Conservation (phyloP, 2,113 vertebrate genomes). For the Pholis gunnellus region DNA sequence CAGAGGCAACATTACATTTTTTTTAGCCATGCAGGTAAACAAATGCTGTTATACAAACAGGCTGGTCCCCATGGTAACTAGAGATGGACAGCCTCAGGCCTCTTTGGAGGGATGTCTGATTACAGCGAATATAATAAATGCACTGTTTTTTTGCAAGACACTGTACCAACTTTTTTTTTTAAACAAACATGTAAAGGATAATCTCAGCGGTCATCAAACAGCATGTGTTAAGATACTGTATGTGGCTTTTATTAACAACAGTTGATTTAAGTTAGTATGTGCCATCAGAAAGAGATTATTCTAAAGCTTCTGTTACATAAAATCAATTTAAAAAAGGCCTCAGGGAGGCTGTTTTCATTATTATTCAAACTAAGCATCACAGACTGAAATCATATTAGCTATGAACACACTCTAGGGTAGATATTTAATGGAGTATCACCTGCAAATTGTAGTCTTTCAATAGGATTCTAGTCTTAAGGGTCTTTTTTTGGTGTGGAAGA, state of each 20-base stretch:
- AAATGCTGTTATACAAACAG: constrained; percentile 30
- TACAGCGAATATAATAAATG: constrained; percentile 41
- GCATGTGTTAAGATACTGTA: background rate
- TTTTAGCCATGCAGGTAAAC: constrained; percentile 23
- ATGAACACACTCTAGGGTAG: constrained; percentile 20
- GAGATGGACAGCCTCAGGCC: constrained; percentile 32
- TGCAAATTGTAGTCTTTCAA: constrained; percentile 15
- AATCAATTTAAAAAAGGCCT: constrained; percentile 9
- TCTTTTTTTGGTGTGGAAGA: constrained; percentile 7
- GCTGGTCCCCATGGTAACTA: constrained; percentile 41
- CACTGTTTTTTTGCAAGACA: background rate
- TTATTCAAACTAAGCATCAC: constrained; percentile 27
- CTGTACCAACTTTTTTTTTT: too few species aligned
- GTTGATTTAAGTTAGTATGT: background rate
- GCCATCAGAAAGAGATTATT: background rate
- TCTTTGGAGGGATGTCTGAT: constrained; percentile 35
- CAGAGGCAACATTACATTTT: background rate
- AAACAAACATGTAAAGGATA: background rate
- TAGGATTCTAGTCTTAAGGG: background rate
- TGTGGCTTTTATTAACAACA: background rate
- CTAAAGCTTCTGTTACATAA: background rate
- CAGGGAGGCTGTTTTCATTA: constrained; percentile 10
- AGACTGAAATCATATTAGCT: constrained; percentile 25
- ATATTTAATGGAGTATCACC: constrained; percentile 41
- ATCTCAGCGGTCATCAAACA: background rate